phyloP scores from a whole-genome alignment of 2,113 vertebrate genomes.

The Microcebus ravelobensis region DNA sequence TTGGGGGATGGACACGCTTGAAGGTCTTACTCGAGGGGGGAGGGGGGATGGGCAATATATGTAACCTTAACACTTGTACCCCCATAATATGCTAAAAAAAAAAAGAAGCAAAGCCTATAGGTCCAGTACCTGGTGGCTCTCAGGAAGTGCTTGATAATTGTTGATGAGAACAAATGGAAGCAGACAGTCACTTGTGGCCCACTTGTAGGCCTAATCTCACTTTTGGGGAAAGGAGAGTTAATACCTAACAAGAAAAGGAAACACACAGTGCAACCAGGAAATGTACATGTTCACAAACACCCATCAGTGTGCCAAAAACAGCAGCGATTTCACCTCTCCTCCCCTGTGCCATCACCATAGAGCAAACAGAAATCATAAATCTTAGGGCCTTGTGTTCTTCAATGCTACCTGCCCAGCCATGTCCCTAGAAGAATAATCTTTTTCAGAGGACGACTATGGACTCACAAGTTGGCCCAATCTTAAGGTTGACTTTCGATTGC shows the following conservation, averaged over 20 bases:
- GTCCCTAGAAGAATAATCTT: background rate
- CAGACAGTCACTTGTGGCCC: background rate
- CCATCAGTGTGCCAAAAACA: background rate
- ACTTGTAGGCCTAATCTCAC: background rate
- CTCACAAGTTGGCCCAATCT: background rate
- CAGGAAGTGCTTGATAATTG: background rate
- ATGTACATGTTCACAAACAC: accelerated
- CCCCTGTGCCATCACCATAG: background rate
- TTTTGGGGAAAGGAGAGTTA: background rate
- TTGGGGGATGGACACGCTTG: no score
- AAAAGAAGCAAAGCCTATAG: background rate
- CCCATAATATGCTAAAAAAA: no score
- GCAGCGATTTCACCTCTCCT: background rate
- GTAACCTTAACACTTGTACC: no score
- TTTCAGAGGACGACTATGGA: background rate
- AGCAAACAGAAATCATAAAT: background rate
- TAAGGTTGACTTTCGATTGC: background rate
- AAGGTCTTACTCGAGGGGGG: no score
- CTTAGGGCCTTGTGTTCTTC: background rate
- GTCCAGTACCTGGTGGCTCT: background rate
- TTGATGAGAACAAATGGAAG: background rate
- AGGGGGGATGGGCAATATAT: no score
- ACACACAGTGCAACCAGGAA: background rate
- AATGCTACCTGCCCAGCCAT: background rate
- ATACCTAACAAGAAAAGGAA: background rate